Base-by-base conservation (phyloP, 1,140 invertebrate species). In the Campodea augens region DNA sequence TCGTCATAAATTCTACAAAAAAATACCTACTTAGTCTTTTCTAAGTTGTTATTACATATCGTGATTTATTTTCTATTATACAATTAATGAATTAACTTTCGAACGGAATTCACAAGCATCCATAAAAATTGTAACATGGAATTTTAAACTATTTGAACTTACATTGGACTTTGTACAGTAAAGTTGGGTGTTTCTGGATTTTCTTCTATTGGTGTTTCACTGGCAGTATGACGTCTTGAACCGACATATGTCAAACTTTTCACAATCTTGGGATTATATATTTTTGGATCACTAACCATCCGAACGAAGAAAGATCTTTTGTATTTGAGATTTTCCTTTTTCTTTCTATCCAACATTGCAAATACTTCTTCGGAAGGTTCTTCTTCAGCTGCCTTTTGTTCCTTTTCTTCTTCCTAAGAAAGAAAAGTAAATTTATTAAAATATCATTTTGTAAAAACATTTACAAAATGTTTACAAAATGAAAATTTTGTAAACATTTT, bases 251-350 rank as follows among this genome's bases (percentile, higher is more conserved):
- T 70, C 29, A 75, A 64, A 3, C 74, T 69, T 60, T 78, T 79
- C 53, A 75, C 75, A 51, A 84, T 82, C 45, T 81, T 82, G 15
- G 84, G 85, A 64, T 91, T 89, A 67, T 91, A 92, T 47, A 93
- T 85, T 58, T 95, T 95, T 0, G 91, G 92, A 68, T 97, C 92
- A 49, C 80, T 84, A 24, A 88, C 90, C 91, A 97, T 96, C 15
- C 89, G 78, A 40, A 96, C 89, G 63, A 96, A 95, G 67, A 93
- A 88, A 21, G 86, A 91, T 23, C 91, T 70, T 61, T 90, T 89
- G 63, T 90, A 81, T 5, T 82, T 80, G 51, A 91, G 61, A 13
- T 79, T 81, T 36, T 81, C 76, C 49, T 57, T 39, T 23, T 53
- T 54, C 56, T 80, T 81, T 41, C 75, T 68, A 50, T 75, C 72